phyloP scores from a whole-genome alignment of 2,888 invertebrate species.

The Maniola hyperantus region DNA sequence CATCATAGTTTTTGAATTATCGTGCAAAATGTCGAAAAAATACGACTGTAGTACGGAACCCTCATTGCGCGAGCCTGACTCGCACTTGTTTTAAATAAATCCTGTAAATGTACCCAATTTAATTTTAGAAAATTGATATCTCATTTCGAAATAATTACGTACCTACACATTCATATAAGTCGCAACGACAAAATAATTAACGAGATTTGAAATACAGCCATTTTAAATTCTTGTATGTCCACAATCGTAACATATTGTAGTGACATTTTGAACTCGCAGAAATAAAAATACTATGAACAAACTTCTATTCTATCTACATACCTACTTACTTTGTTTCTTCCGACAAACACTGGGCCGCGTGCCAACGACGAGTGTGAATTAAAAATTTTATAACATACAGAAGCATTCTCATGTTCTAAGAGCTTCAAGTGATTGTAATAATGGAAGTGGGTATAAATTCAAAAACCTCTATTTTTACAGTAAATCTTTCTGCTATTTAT shows the following conservation, averaged over 20 bases:
- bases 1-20: no score
- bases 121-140: background rate
- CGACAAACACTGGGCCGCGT: constrained; percentile 62
- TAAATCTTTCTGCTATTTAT: no score
- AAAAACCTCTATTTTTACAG: background rate
- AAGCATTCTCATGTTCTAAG: constrained; percentile 28
- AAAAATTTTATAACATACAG: constrained; percentile 35
- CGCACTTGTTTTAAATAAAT: no score
- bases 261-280: constrained; percentile 34
- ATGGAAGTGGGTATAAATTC: constrained; percentile 18
- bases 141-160: background rate
- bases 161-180: background rate
- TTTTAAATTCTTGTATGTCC: constrained; percentile 5
- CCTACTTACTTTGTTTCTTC: constrained; percentile 54
- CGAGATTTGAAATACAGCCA: constrained; percentile 12
- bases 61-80: no score
- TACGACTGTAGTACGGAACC: no score
- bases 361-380: constrained; percentile 56
- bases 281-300: constrained; percentile 31
- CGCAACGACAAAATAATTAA: background rate
- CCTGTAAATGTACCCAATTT: background rate
- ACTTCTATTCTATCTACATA: constrained; percentile 33
- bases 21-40: no score
- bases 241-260: constrained; percentile 22
- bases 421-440: constrained; percentile 31